Base-by-base conservation (phyloP, 2,797 vertebrate genomes). In the Hapalemur alaotrensis region DNA sequence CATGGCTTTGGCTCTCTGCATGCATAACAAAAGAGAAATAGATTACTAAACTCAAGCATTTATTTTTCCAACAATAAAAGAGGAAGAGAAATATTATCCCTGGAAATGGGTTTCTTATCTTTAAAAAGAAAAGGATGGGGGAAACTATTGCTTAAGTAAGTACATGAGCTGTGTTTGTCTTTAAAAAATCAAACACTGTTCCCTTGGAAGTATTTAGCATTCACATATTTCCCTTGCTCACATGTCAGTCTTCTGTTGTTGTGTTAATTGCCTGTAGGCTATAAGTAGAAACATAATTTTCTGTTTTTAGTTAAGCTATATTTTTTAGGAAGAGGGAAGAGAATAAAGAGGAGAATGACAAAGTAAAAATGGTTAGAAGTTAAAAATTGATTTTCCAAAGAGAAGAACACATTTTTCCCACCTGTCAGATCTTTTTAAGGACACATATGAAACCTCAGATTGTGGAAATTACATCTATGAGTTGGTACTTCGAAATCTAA, bases 151-250 rank as follows among this genome's bases (percentile, higher is more conserved):
- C 38, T 79, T 73, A 89, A 89, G 91, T 91, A 93, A 96, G 38
- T 75, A 67, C 7, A 59, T 76, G 46, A 83, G 14, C 32, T 96
- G 28, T 46, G 9, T 75, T 91, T 63, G 13, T 57, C 78, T 94
- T 52, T 91, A 38, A 81, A 3, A 81, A 94, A 89, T 73, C 80
- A 61, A 93, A 88, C 30, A 70, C 20, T 85, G 12, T 57, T 93
- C 28, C 63, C 30, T 94, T 95, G 73, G 32, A 97, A 97, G 41
- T 93, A 72, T 93, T 89, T 94, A 93, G 18, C 41, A 95, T 91
- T 93, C 76, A 93, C 43, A 41, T 93, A 79, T 91, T 97, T 91
- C 30, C 28, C 32, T 89, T 89, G 59, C 7, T 88, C 73, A 69
- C 15, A 65, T 41, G 20, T 57, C 91, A 94, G 38, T 25, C 59